These are phyloP conservation scores for Cuniculus paca DNA, from an alignment of 2,797 vertebrate species.

Conservation along the genomic window DNA sequence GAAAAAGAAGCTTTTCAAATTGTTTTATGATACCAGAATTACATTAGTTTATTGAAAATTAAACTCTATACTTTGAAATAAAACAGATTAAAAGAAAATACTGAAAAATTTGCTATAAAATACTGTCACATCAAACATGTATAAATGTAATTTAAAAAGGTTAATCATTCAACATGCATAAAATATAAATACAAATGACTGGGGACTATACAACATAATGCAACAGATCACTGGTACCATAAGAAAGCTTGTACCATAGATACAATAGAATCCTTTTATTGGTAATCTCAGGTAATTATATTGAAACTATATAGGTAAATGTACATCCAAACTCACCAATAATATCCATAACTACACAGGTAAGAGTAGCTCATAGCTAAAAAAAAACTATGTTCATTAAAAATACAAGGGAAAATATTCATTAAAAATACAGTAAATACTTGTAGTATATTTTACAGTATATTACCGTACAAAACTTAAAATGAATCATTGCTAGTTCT, in stretches of 20 bases:
- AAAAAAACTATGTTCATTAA: neutral
- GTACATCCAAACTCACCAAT: neutral
- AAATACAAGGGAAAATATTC: neutral
- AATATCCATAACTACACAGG: neutral
- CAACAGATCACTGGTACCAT: neutral
- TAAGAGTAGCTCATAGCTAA: neutral
- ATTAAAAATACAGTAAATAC: neutral
- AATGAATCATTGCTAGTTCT: neutral
- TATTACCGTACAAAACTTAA: neutral
- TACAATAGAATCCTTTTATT: neutral
- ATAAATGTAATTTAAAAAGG: neutral
- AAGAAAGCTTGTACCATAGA: neutral
- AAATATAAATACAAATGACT: slow-evolving; percentile 19
- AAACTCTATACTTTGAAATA: neutral
- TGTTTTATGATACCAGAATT: slow-evolving; percentile 4
- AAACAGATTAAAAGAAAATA: neutral
- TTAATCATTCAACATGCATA: neutral
- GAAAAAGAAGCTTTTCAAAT: neutral
- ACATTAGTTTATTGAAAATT: neutral
- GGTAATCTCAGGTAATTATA: neutral
- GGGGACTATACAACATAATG: neutral
- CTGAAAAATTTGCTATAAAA: neutral
- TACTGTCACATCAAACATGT: neutral
- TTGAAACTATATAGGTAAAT: neutral
- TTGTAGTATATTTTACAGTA: neutral